Base-by-base conservation (phyloP, 1,140 invertebrate genomes). In the Neotoxoptera formosana region DNA sequence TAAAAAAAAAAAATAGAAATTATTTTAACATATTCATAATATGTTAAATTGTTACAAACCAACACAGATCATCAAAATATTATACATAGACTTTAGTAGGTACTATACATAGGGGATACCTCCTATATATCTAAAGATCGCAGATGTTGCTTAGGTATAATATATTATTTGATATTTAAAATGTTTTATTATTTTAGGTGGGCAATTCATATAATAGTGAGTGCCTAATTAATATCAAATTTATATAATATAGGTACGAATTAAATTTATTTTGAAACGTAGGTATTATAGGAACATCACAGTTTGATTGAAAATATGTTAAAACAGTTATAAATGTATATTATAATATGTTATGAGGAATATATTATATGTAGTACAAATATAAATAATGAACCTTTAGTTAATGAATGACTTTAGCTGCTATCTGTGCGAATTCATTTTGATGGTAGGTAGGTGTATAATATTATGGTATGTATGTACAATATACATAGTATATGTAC, bases 211-310 rank as follows among this genome's bases (percentile, higher is more conserved):
- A 60, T 30, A 60, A 11, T 67, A 67, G 60, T 41, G 4, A 41
- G 30, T 67, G 14, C 60, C 60, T 14, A n/a, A 67, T 67, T 30
- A n/a, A 67, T 30, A 67, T 67, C 30, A 67, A 30, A 14, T 67
- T 67, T 67, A 14, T 67, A 30, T 67, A 83, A 83, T 41, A 23
- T 41, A 83, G 34, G 23, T 36, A 83, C 34, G 36, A 83, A 41
- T 36, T 41, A 23, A 83, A 83, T 41, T 41, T 83, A 45, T 84
- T 30, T 45, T 41, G 25, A 84, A 84, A 45, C 23, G 3, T 84
- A 30, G 83, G 41, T 41, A 25, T 84, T 41, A 25, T 84, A 84
- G 83, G 83, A 84, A 84, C 83, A 84, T 84, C 41, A 45, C 83
- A 30, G 36, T 84, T 45, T 14, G 25, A 30, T 84, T 84, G 83